A percentile compares a stretch with the other conserved stretches of the same genome.
Evolutionary conservation across 2,888 invertebrate genomes (phyloP).

Genomic region (Metacarcinus magister): DNA sequence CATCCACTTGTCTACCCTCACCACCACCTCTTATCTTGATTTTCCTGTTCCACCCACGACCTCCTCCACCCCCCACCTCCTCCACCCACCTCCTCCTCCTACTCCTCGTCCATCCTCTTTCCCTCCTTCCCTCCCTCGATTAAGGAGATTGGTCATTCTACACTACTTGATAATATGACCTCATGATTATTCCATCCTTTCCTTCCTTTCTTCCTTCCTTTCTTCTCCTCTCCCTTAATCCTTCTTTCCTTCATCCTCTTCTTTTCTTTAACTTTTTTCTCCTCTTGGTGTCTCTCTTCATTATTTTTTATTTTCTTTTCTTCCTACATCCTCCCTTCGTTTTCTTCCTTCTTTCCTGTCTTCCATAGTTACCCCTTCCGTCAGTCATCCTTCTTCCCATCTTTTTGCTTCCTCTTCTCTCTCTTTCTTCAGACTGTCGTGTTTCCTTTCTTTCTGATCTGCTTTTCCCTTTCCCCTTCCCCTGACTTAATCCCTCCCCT

Average conservation of each 20-base stretch:
- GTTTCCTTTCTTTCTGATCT: neutral
- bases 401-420: neutral
- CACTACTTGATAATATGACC: constrained; percentile 4
- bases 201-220: neutral
- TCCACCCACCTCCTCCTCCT: neutral
- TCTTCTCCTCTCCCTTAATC: neutral
- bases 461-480: neutral
- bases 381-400: neutral
- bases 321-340: neutral
- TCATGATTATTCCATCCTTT: constrained; percentile 11
- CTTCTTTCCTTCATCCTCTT: neutral
- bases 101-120: neutral
- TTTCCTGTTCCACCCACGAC: neutral
- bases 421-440: neutral
- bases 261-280: neutral
- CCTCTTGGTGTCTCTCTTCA: neutral
- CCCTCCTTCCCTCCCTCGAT: neutral
- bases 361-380: too few species aligned
- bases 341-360: neutral
- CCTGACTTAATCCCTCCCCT: neutral
- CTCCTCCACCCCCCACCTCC: too few species aligned
- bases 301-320: neutral
- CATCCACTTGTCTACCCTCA: neutral
- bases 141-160: neutral
- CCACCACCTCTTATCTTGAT: neutral